Evolutionary conservation across 2,113 vertebrate species (phyloP), one percentile per base, ranked within the genome.

Genomic region (Heloderma charlesbogerti): DNA sequence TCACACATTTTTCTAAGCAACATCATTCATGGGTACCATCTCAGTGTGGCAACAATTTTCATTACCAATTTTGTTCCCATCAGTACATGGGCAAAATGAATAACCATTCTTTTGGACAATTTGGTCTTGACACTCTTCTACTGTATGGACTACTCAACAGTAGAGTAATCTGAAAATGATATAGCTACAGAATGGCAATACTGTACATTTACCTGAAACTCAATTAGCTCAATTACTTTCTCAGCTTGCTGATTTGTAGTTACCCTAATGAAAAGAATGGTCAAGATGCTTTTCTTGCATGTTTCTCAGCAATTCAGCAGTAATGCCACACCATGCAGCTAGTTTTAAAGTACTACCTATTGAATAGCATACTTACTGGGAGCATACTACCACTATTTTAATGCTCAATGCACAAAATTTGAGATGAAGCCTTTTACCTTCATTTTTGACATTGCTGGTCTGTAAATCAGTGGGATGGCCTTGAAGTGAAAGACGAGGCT

Each of bases 401-500:
- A 31, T 10, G 51, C 27, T 91, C 6, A 25, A 0, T 29, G 16
- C 1, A 54, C 85, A 31, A 15, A 90, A 74, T 69, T 84, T 69
- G 66, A 92, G 67, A 80, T 1, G 8, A 43, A 75, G 83, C 6
- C 83, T 74, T 92, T 96, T 97, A 99, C 99, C 99, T 98, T 99
- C 99, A 51, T 98, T 99, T 98, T 99, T 99, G 88, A 99, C 98
- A 94, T 95, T 98, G 51, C 97, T 99, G 75, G 99, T 98, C 95
- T 99, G 99, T 94, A 98, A 87, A 93, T 99, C 99, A 18, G 98
- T 95, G 71, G 98, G 98, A 83, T 99, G 99, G 81, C 99, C 98
- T 94, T 99, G 99, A 94, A 99, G 97, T 0, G 99, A 99, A 95
- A 99, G 99, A 51, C 99, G 98, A 63, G 99, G 99, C 69, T 99